Percentiles rank a stretch among this genome's conserved stretches.
These are phyloP conservation scores for Poecilia wingei DNA, from an alignment of 2,797 vertebrate species.

Conservation along the genomic window DNA sequence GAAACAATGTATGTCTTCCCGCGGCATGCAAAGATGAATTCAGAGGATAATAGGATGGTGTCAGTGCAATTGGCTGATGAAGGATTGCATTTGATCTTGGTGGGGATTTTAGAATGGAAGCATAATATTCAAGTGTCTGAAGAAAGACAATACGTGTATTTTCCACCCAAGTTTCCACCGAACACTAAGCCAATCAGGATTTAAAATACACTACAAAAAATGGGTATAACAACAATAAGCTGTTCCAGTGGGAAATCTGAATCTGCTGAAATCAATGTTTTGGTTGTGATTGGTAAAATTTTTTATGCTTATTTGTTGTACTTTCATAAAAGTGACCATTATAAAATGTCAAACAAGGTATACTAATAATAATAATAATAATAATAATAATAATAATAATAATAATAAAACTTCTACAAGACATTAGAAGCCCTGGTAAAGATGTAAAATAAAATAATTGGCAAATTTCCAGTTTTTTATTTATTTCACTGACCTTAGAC, in stretches of 20 bases:
- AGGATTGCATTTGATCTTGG: constrained; percentile 80
- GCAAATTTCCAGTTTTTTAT: not conserved
- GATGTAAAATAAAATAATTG: not conserved
- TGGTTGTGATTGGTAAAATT: constrained; percentile 9
- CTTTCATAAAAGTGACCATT: not conserved
- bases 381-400: too few species aligned
- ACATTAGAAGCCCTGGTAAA: too few species aligned
- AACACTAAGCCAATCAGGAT: constrained; percentile 59
- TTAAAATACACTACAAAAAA: constrained; percentile 42
- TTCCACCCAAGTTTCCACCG: constrained; percentile 72
- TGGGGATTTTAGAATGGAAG: constrained; percentile 76
- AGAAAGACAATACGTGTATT: constrained; percentile 65
- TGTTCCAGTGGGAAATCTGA: constrained; percentile 30
- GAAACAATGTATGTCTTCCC: constrained; percentile 80
- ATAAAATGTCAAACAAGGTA: not conserved
- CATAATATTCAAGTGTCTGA: constrained; percentile 74
- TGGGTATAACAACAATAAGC: constrained; percentile 41
- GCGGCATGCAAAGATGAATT: constrained; percentile 77
- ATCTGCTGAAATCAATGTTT: constrained; percentile 14
- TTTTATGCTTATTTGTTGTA: not conserved
- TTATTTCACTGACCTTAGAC: not conserved
- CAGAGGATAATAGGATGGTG: constrained; percentile 76
- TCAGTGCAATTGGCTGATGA: constrained; percentile 80
- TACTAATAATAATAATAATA: too few species aligned
- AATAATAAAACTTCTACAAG: too few species aligned